Conservation (phyloP, 1,140 invertebrate species). For the Dendrolimus punctatus region DNA sequence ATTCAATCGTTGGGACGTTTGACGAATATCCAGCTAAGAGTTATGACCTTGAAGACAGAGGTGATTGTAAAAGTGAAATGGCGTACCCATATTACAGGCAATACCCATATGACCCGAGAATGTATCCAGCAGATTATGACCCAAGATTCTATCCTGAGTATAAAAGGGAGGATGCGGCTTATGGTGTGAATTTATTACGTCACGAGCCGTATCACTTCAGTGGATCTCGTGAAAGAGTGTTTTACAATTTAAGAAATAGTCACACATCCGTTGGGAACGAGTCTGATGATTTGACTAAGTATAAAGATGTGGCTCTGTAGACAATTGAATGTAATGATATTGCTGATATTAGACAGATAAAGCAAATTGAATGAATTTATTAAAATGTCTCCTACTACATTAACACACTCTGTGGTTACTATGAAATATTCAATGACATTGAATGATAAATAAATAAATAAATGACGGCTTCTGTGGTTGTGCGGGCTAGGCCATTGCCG, state of each 20-base stretch:
- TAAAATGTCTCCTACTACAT: no score
- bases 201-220: slow-evolving; percentile 60
- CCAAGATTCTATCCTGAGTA: slow-evolving; percentile 49
- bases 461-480: no score
- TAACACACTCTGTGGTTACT: no score
- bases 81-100: slow-evolving; percentile 48
- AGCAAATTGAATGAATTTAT: no score
- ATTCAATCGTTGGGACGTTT: slow-evolving; percentile 57
- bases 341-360: no score
- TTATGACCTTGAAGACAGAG: slow-evolving; percentile 52
- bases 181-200: slow-evolving; percentile 53
- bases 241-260: slow-evolving; percentile 61
- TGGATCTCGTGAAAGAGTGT: slow-evolving; percentile 53
- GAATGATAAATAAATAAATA: no score
- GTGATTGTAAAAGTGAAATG: slow-evolving; percentile 61
- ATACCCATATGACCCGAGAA: slow-evolving; percentile 46
- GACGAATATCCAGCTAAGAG: slow-evolving; percentile 55
- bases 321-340: not conserved
- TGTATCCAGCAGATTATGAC: slow-evolving; percentile 53
- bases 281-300: slow-evolving; percentile 69
- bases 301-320: slow-evolving; percentile 68
- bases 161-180: slow-evolving; percentile 47
- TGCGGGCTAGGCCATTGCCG: no score
- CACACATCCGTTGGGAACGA: slow-evolving; percentile 69
- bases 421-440: no score